Evolutionary conservation across 2,797 vertebrate genomes (phyloP), one percentile per base, ranked within the genome.

Genomic region (Perodicticus potto): DNA sequence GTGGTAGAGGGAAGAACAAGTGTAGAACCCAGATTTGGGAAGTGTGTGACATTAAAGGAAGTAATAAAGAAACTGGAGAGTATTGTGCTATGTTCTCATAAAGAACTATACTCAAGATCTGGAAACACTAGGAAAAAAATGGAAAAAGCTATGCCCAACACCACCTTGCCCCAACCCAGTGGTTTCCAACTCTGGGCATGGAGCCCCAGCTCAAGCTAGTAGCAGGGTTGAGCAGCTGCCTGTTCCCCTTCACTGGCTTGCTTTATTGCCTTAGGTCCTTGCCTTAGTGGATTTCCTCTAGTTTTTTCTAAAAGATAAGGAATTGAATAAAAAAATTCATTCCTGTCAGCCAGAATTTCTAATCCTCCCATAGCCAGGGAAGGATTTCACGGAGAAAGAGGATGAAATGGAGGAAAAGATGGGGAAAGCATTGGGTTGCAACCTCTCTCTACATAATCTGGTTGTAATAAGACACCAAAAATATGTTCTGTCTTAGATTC

Each of bases 281-380:
- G 55, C 19, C 29, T 57, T 63, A 65, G 2, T 70, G 70, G 25
- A 67, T 72, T 92, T 90, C 65, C 55, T 91, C 27, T 23, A 29
- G 45, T 82, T 86, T 93, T 86, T 45, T 78, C 80, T 76, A 78
- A 94, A 86, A 67, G 57, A 88, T 27, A 80, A 67, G 22, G 32
- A 81, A 45, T 22, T 65, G 17, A 76, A 89, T 84, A 11, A 45
- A 82, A 74, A 78, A 61, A 5, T 2, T 67, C 2, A 70, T 80
- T 81, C 37, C 49, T 34, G 19, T 59, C n/a, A 77, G 37, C 67
- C 67, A 49, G 37, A 67, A 29, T 70, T 74, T 67, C 63, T 11
- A 87, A 22, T 45, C 45, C 32, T 72, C 14, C 57, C 14, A 45
- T 4, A 32, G 22, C 16, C 22, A 20, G 89, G 37, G n/a, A 78